Evolutionary conservation across 2,797 vertebrate species (phyloP), one percentile per base, ranked within the genome.

Genomic region (Cichlasoma orientale): DNA sequence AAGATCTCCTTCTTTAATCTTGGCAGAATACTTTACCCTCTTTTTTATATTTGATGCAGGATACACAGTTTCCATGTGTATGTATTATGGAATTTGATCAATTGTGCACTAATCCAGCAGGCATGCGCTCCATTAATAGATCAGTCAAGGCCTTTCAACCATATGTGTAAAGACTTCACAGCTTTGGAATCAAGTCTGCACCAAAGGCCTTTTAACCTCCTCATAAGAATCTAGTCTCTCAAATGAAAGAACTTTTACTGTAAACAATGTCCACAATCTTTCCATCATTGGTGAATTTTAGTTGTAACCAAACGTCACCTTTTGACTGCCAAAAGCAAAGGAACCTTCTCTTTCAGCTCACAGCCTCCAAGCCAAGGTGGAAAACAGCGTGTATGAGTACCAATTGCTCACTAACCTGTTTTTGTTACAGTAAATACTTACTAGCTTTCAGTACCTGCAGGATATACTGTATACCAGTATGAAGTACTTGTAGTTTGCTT

Each of bases 61-160:
- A 54, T 47, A 33, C 9, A 7, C 31, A 8, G 27, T 53, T 59
- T 19, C 69, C 19, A 86, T 58, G 25, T 33, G 5, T 33, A 2
- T 54, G 16, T 82, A 56, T 56, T 74, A 69, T 79, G 23, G 74
- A 68, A 29, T 55, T 66, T 5, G 27, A 78, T 66, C 72, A 59
- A 25, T 75, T 25, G 66, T 84, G 38, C 56, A 72, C 76, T 87
- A 87, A 90, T 85, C 86, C 79, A 25, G 58, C 47, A 14, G 50
- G 61, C 77, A 59, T 78, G 86, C 79, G 73, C 44, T 86, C 78
- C 80, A 72, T 50, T 68, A 77, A 80, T 41, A 74, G 85, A 80
- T 74, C 77, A 80, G 21, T 78, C 47, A 75, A 75, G 50, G 77
- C 31, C 13, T 5, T 58, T 21, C 44, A 53, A 55, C 19, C 38